Evolutionary conservation across 1,140 invertebrate species (phyloP), one percentile per base, ranked within the genome.

Genomic region (Dufourea novaeangliae): DNA sequence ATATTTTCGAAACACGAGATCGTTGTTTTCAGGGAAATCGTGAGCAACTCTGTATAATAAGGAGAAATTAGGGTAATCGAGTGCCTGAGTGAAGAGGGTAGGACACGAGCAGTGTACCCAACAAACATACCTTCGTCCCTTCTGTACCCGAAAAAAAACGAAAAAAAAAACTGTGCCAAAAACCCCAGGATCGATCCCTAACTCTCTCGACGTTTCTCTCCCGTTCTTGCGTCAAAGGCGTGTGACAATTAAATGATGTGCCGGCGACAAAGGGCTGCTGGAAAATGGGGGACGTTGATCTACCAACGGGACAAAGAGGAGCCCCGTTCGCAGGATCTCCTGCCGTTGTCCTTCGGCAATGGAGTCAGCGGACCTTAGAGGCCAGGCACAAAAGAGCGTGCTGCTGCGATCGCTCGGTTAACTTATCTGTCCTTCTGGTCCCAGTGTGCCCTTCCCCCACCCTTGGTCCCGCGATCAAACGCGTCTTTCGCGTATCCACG

Each of bases 321-420:
- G 54, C 66, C 46, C 34, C 50, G 73, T 80, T 77, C 54, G 73
- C 50, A 67, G 66, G 64, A 80, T 78, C n/a, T n/a, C 67, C 20
- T 46, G 34, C 54, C 25, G 69, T 54, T 79, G 62, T 79, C 76
- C 76, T 67, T 79, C 54, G 44, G 56, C 79, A 82, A 82, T 79
- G 41, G 79, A 82, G 56, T 79, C 79, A 82, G 69, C 69, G 62
- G 77, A 79, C 69, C 79, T 82, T 79, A 74, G 77, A 67, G 59
- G 54, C n/a, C 77, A 61, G 69, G 67, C 56, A 82, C 77, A 82
- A 82, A 82, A 82, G 79, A 63, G 56, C 63, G 52, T 20, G 62
- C 75, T 54, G 50, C 46, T 25, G 67, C 79, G 75, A 79, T 67
- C 74, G 67, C 62, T 57, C 75, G 76, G 79, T 81, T 81, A 81